Conservation (phyloP, 2,797 vertebrate genomes). For the Myotis vivesi region DNA sequence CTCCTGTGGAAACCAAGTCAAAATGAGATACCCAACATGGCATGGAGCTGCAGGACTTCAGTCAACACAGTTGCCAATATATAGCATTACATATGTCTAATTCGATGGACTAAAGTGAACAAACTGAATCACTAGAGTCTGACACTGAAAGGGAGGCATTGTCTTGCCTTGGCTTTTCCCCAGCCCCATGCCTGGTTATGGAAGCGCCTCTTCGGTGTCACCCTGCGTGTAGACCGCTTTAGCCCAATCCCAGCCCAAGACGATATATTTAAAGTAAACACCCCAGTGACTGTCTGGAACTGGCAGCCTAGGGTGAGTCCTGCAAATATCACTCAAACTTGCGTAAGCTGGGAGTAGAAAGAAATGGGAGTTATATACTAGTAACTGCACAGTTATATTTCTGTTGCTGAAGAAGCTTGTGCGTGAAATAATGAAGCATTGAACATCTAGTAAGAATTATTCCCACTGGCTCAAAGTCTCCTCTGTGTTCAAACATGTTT, state of each 20-base stretch:
- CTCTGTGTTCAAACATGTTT: neutral
- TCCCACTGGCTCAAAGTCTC: neutral
- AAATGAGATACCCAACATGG: neutral
- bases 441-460: neutral
- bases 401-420: neutral
- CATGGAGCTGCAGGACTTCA: fast-evolving
- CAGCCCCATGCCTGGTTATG: neutral
- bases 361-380: no score
- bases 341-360: neutral
- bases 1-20: neutral
- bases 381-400: neutral
- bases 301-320: neutral
- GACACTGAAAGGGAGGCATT: neutral
- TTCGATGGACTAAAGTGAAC: neutral
- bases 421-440: neutral
- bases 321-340: fast-evolving
- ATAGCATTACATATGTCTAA: no score
- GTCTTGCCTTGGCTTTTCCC: neutral
- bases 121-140: neutral
- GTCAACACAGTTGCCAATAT: neutral
- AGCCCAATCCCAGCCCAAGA: neutral
- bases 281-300: no score
- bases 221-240: neutral
- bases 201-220: neutral
- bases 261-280: neutral